These are phyloP conservation scores for Dicyrtomina minuta DNA, from an alignment of 2,888 invertebrate species.

Conservation along the genomic window DNA sequence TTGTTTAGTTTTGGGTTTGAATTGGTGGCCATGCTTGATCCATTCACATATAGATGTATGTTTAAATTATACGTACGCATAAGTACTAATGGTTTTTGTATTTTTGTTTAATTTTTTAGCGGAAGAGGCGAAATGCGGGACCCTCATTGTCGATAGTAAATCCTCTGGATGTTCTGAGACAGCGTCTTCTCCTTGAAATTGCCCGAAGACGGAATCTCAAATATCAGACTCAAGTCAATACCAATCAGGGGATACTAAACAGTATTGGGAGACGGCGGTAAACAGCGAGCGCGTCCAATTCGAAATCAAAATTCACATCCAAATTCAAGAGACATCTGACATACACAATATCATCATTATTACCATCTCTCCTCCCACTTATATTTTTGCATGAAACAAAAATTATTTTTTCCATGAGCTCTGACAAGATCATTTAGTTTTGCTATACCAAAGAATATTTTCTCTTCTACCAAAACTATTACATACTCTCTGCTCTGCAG, in stretches of 20 bases:
- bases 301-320: background rate
- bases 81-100: background rate
- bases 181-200: constrained; percentile 76
- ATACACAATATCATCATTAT: constrained; percentile 2
- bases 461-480: too few relatives aligned
- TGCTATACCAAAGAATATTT: too few relatives aligned
- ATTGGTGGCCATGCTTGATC: too few relatives aligned
- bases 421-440: too few relatives aligned
- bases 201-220: constrained; percentile 77
- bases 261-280: constrained; percentile 42
- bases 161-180: constrained; percentile 81
- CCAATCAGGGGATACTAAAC: constrained; percentile 47
- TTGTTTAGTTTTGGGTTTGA: too few relatives aligned
- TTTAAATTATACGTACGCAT: too few relatives aligned
- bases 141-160: constrained; percentile 78
- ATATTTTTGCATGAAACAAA: background rate
- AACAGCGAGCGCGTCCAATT: constrained; percentile 19
- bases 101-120: constrained; percentile 23
- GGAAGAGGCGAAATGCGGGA: constrained; percentile 28
- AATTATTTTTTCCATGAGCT: too few relatives aligned
- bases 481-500: too few relatives aligned
- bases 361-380: background rate
- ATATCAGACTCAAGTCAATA: constrained; percentile 59
- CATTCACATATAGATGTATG: too few relatives aligned
- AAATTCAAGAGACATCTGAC: background rate